Evolutionary conservation across 2,797 vertebrate species (phyloP).

Genomic region (Prunella strophiata): DNA sequence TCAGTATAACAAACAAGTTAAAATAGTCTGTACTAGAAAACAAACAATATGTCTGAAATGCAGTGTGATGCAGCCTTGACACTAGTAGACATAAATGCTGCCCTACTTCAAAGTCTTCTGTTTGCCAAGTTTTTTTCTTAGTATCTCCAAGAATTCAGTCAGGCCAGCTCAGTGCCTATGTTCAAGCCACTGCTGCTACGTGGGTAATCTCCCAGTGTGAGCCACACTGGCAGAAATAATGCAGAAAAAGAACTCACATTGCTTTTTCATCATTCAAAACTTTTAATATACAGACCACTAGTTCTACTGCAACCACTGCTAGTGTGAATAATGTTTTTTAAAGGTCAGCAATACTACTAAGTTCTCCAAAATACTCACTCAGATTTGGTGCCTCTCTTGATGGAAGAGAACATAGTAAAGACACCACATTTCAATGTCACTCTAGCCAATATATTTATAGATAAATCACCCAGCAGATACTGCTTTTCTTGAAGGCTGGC

Average conservation of each 20-base stretch:
- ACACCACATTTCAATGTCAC: neutral
- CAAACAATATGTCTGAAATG: neutral
- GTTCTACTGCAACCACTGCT: neutral
- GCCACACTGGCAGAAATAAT: neutral
- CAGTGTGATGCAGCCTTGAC: neutral
- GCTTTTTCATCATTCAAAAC: neutral
- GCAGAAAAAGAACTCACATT: neutral
- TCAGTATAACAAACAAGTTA: conserved; percentile 3
- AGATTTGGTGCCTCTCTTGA: neutral
- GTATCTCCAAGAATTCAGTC: neutral
- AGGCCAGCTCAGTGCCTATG: neutral
- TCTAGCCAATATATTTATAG: neutral
- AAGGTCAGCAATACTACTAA: neutral
- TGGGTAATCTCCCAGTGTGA: neutral
- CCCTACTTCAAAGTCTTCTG: neutral
- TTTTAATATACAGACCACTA: neutral
- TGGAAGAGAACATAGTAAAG: neutral
- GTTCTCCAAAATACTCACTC: neutral
- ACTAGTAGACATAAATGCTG: neutral
- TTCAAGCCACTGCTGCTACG: neutral
- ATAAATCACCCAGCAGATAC: neutral
- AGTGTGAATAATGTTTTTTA: neutral
- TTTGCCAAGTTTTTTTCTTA: neutral
- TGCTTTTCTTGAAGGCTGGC: neutral
- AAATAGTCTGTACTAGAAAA: neutral